phyloP scores from a whole-genome alignment of 1,140 invertebrate genomes.

The Thaumatotibia leucotreta region DNA sequence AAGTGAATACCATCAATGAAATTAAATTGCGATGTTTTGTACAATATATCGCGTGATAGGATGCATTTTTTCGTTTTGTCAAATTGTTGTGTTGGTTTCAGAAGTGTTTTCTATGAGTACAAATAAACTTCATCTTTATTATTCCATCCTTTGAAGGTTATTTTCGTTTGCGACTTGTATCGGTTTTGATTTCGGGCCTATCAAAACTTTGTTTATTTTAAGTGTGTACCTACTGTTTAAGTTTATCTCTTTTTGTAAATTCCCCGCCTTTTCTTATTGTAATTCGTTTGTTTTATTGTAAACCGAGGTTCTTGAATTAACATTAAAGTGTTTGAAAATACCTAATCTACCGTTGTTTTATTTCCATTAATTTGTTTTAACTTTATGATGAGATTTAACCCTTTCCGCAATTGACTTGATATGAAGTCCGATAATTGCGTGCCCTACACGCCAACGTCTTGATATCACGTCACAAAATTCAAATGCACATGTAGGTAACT shows the following conservation, averaged over 20 bases:
- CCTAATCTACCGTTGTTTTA: neutral
- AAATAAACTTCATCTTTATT: neutral
- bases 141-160: neutral
- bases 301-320: neutral
- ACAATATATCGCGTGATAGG: neutral
- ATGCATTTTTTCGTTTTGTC: slow-evolving; percentile 10
- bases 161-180: neutral
- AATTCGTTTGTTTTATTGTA: slow-evolving; percentile 2
- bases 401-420: too few relatives aligned
- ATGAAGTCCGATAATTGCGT: too few relatives aligned
- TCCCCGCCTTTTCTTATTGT: slow-evolving; percentile 6
- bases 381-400: too few relatives aligned
- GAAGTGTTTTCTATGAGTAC: neutral
- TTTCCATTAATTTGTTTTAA: neutral
- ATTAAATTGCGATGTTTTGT: neutral
- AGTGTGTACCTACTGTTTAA: slow-evolving; percentile 6
- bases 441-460: too few relatives aligned
- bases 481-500: too few relatives aligned
- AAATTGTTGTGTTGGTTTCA: neutral
- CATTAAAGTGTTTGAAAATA: slow-evolving; percentile 1
- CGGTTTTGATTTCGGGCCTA: neutral
- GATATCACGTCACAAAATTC: too few relatives aligned
- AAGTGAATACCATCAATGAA: neutral
- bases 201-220: neutral
- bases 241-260: slow-evolving; percentile 5